Evolutionary conservation across 2,113 vertebrate genomes (phyloP), one percentile per base, ranked within the genome.

Genomic region (Saccopteryx bilineata): DNA sequence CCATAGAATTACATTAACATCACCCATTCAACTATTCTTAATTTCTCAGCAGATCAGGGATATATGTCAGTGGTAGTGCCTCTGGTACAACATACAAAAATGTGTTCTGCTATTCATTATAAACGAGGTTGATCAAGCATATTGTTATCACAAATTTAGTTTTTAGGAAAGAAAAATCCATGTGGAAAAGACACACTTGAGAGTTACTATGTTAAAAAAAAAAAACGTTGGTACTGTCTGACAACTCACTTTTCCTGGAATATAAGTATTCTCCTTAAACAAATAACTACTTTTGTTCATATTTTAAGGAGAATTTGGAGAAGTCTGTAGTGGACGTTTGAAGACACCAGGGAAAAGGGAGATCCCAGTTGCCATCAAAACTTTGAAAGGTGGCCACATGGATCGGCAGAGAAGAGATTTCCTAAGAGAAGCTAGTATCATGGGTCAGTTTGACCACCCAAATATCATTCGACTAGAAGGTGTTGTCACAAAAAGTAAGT

Each of bases 401-500:
- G 99, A 99, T 97, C 98, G 98, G 5, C 99, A 99, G 97, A 99
- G 99, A 96, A 98, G 98, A 97, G 99, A 99, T 98, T 99, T 99
- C 98, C 98, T 99, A 90, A 98, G 99, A 74, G 99, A 99, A 98
- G 99, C 99, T 0, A 99, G 99, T 87, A 99, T 99, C 97, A 99
- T 99, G 99, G 99, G 99, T 89, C 99, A 99, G 87, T 99, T 99
- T 97, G 99, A 99, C 97, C 99, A 99, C 91, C 99, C 99, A 76
- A 99, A 99, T 90, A 99, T 99, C 94, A 99, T 99, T 97, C 98
- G 99, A 48, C 98, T 99, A 61, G 99, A 99, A 98, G 99, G 99
- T 52, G 99, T 99, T 83, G 99, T 99, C 96, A 99, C 99, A 76
- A 99, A 99, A 99, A 99, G 99, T 99, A 99, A 99, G 99, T 97